Evolutionary conservation across 2,113 vertebrate genomes (phyloP).

Genomic region (Nanorana parkeri): DNA sequence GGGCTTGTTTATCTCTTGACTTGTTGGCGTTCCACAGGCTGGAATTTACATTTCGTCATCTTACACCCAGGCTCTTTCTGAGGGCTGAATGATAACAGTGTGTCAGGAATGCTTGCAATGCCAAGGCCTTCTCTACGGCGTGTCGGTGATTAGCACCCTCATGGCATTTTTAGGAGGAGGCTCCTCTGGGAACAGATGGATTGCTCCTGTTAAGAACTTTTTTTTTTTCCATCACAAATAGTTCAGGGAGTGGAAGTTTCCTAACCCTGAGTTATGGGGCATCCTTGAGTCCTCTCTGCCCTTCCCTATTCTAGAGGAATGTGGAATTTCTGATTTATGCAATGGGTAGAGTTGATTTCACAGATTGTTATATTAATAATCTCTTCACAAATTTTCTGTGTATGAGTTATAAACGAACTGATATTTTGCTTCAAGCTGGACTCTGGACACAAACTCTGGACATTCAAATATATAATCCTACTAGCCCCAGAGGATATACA

Average conservation of each 20-base stretch:
- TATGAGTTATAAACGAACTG: no score
- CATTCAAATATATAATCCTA: no score
- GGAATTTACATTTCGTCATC: conserved; percentile 47
- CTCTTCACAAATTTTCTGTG: no score
- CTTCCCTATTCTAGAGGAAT: conserved; percentile 33
- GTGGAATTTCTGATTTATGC: conserved; percentile 24
- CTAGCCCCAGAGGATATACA: no score
- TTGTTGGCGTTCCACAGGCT: background rate
- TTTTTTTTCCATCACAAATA: conserved; percentile 18
- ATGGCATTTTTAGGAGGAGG: conserved; percentile 39
- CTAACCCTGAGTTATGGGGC: conserved; percentile 32
- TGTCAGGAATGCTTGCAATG: conserved; percentile 51
- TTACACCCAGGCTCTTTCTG: conserved; percentile 38
- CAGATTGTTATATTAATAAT: background rate
- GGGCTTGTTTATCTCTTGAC: conserved; percentile 6
- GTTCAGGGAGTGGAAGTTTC: conserved; percentile 52
- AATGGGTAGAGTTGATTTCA: background rate
- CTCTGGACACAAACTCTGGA: no score
- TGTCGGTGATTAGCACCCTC: conserved; percentile 29
- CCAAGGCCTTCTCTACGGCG: conserved; percentile 17
- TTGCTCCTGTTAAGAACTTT: conserved; percentile 4
- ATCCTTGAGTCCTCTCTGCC: conserved; percentile 7
- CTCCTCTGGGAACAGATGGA: conserved; percentile 21
- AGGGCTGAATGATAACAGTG: conserved; percentile 8
- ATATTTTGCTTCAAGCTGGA: no score